Base-by-base conservation (phyloP, 2,797 vertebrate genomes). In the Cuculus canorus region DNA sequence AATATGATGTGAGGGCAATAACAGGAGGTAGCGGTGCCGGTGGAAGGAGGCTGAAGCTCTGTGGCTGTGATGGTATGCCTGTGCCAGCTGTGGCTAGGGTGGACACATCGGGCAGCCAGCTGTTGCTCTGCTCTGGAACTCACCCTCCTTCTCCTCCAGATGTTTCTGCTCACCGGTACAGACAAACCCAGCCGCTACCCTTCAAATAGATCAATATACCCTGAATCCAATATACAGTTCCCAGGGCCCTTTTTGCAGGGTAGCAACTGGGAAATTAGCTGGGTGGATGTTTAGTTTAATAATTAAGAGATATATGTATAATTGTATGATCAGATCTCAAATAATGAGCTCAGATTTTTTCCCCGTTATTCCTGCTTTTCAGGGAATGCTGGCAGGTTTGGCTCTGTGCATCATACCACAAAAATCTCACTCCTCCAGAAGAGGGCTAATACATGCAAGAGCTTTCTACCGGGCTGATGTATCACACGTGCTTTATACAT, bases 321-420 rank as follows among this genome's bases (percentile, higher is more conserved):
- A 78, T 75, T 69, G 78, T 37, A 90, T 3, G 76, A 54, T 94
- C 82, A 27, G 57, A 32, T 77, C 93, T 93, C 89, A 59, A 79
- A 56, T 89, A 82, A 89, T 65, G 84, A 93, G 73, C 91, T 96
- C 77, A 83, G 84, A 86, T 60, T 89, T 78, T 91, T 93, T 27
- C n/a, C 33, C 83, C 32, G 25, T 87, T 89, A 81, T 92, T 86
- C 91, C 47, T 35, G 92, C 95, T 96, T 96, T 96, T 94, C 94
- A 96, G 94, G 93, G 93, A 97, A 94, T 73, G 85, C 73, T 95
- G 95, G 92, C 95, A 96, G 69, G 63, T 88, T 96, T 96, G 95
- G 95, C 92, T 93, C 85, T 13, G 13, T 94, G 76, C 89, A 93
- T 94, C 95, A 96, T 59, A 91, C 93, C 95, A 95, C 95, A 97